Percentiles rank a stretch among this genome's conserved stretches.
These are phyloP conservation scores for Basileuterus tristriatus DNA, from an alignment of 2,797 vertebrate genomes.

Conservation along the genomic window DNA sequence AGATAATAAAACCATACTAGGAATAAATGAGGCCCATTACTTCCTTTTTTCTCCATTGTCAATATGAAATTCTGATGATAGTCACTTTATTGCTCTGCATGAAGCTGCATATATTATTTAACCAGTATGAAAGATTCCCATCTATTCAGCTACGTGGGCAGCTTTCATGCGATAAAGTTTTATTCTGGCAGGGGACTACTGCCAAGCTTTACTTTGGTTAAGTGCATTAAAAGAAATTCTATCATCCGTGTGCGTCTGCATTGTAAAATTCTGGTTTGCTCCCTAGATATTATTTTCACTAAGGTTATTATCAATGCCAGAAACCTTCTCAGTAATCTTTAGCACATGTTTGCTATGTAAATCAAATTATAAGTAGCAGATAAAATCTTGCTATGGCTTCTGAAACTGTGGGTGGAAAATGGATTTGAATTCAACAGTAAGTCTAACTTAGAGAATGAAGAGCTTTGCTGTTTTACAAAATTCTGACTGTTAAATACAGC, in stretches of 20 bases:
- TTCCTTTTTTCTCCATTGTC: conserved; percentile 3
- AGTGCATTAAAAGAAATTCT: conserved; percentile 16
- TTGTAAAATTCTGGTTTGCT: conserved; percentile 18
- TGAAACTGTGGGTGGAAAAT: background rate
- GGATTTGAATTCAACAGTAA: background rate
- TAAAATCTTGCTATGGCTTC: background rate
- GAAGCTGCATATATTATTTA: conserved; percentile 45
- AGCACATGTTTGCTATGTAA: conserved; percentile 15
- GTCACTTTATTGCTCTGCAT: conserved; percentile 25
- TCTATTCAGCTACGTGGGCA: background rate
- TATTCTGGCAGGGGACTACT: conserved; percentile 8
- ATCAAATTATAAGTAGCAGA: background rate
- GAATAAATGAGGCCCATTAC: conserved; percentile 31
- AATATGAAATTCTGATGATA: conserved; percentile 44
- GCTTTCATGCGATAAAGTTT: conserved; percentile 13
- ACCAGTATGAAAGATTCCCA: conserved; percentile 22
- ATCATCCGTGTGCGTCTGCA: background rate
- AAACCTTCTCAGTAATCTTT: conserved; percentile 14
- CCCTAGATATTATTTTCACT: background rate
- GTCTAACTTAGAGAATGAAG: background rate
- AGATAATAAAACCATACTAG: conserved; percentile 10
- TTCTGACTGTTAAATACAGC: background rate
- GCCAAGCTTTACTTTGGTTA: conserved; percentile 18
- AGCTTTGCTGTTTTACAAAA: background rate
- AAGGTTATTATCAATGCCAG: background rate